Evolutionary conservation across 1,140 invertebrate species (phyloP).

Genomic region (Tigriopus japonicus): DNA sequence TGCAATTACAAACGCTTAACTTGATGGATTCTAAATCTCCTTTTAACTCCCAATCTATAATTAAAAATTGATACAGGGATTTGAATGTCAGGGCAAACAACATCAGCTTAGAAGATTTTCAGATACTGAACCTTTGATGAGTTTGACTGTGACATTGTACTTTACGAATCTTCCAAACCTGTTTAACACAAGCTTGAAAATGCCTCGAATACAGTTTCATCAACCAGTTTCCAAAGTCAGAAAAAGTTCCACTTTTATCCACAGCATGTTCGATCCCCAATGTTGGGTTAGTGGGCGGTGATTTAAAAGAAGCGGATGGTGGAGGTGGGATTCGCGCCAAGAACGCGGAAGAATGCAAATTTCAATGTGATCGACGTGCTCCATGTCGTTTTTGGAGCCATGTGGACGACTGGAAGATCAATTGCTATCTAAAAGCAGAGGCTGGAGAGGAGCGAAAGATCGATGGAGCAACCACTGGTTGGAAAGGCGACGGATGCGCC

Average conservation of each 20-base stretch:
- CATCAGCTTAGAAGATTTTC: too few relatives aligned
- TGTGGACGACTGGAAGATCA: slow-evolving; percentile 1
- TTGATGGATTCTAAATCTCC: too few relatives aligned
- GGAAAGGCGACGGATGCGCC: slow-evolving; percentile 1
- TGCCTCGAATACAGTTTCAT: not conserved
- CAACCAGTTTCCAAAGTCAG: not conserved
- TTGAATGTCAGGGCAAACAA: too few relatives aligned
- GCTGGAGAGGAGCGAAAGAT: not conserved
- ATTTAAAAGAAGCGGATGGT: not conserved
- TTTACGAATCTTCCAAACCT: too few relatives aligned
- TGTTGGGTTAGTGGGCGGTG: not conserved
- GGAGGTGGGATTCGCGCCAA: not conserved
- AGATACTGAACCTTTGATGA: too few relatives aligned
- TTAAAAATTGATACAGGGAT: too few relatives aligned
- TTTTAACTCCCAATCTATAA: too few relatives aligned
- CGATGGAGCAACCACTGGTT: slow-evolving; percentile 1
- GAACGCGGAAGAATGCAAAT: not conserved
- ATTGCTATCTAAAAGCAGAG: not conserved
- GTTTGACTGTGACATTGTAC: too few relatives aligned
- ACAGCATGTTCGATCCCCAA: not conserved
- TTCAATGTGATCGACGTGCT: not conserved
- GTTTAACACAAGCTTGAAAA: too few relatives aligned
- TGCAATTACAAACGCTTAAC: too few relatives aligned
- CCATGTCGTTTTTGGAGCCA: not conserved
- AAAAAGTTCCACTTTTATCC: not conserved